Base-by-base conservation (phyloP, 2,113 vertebrate genomes). In the Mobula birostris region DNA sequence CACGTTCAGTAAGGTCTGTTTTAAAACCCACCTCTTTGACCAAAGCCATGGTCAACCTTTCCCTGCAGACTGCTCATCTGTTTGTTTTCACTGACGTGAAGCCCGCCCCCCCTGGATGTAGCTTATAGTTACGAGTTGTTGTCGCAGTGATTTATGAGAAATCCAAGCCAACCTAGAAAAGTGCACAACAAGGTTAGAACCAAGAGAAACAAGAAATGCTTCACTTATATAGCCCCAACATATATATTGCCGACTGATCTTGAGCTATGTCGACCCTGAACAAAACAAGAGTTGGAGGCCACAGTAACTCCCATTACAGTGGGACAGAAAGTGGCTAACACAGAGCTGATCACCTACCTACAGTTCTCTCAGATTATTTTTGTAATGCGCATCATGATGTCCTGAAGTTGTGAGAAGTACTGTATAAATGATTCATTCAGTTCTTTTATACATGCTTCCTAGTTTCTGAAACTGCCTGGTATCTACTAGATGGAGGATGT, bases 21-120 rank as follows among this genome's bases (percentile, higher is more conserved):
- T 66, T 88, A 66, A 63, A 63, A 88, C 85, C 15, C 85, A 88
- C 85, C 85, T 88, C 85, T n/a, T 66, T 66, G 85, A n/a, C 29
- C 85, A 88, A n/a, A 5, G 58, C 85, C 5, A 32, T 88, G 85
- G 29, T n/a, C 85, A 63, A 12, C 27, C 56, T 29, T 87, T 7
- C 24, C 58, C 29, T 19, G 85, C 19, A 66, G 85, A 11, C 85
- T 88, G 14, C 24, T 88, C 85, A 88, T 63, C 82, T 85, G 79
- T 40, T 61, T 14, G 11, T 85, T 66, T 1, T 61, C 58, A 63
- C 58, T 48, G 21, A 32, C 36, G 32, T 40, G 78, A 36, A 36
- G 32, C 32, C 32, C 32, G 17, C 56, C 56, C 32, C n/a, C 32
- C 40, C 56, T 56, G 83, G 56, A 17, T 66, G 85, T 66, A 58